Evolutionary conservation across 1,140 invertebrate species (phyloP), one percentile per base, ranked within the genome.

Genomic region (Bilobella aurantiaca): DNA sequence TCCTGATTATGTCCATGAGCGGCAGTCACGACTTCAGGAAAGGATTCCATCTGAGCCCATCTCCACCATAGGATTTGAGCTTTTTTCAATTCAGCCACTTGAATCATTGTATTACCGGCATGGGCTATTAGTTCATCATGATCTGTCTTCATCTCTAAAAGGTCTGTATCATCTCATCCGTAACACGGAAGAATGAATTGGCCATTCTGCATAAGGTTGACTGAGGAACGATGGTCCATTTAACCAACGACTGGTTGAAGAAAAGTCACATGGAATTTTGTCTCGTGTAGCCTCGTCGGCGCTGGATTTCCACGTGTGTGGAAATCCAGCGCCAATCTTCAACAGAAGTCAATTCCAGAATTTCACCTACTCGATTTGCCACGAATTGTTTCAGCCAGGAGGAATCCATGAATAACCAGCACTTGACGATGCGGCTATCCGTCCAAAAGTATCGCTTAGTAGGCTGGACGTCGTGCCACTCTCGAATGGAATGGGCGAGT

Each of bases 261-360:
- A 3, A 21, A 68, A 28, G 25, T 21, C 53, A 5, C 25, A 8
- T 14, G 21, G 27, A 21, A 12, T 18, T 18, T 58, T 27, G 8
- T 57, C 64, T 27, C 63, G 25, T 31, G 62, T 66, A 23, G 21
- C 42, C 27, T 70, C 59, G 46, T 71, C 69, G 12, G 66, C n/a
- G n/a, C 64, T 23, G 64, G 34, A 32, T 71, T 71, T 29, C n/a
- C 12, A 16, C n/a, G n/a, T 65, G 27, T 1, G 58, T 62, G 12
- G 69, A 68, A 27, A 71, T 64, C 32, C 66, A 67, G 14, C 65
- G 53, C 70, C 68, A 72, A 31, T 72, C 62, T 31, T 34, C 46
- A 18, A 28, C 61, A 3, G 63, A 46, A 28, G 65, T 65, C 16
- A 47, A 29, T 32, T 72, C 69, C 21, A 59, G 42, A 23, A 72